phyloP scores from a whole-genome alignment of 2,113 vertebrate genomes.

The Myotis lucifugus region DNA sequence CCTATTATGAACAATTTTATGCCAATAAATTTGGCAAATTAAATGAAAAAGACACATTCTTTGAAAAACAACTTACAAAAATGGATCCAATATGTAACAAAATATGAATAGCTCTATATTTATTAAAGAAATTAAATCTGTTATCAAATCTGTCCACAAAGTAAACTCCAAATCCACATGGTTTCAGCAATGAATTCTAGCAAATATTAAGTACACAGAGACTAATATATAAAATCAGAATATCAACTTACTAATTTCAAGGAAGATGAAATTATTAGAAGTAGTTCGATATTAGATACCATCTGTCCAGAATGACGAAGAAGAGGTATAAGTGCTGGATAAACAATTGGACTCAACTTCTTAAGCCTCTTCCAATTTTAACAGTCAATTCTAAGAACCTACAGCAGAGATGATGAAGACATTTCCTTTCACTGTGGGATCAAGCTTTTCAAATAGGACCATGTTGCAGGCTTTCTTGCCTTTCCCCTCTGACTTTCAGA shows the following conservation, averaged over 20 bases:
- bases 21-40: neutral
- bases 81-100: neutral
- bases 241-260: neutral
- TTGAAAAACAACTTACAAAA: conserved; percentile 45
- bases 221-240: neutral
- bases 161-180: neutral
- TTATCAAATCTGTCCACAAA: neutral
- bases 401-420: neutral
- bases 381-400: neutral
- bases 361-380: neutral
- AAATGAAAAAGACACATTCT: neutral
- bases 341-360: neutral
- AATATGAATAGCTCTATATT: neutral
- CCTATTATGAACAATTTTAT: conserved; percentile 24
- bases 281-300: neutral
- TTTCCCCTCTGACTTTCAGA: conserved; percentile 22
- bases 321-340: neutral
- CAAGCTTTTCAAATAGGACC: neutral
- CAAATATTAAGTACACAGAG: conserved; percentile 19
- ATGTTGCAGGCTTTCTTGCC: neutral
- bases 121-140: conserved; percentile 28
- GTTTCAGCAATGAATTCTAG: conserved; percentile 29
- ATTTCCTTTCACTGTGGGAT: neutral
- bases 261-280: neutral
- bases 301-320: neutral